Percentiles rank a stretch among this genome's conserved stretches.
phyloP scores from a whole-genome alignment of 1,140 invertebrate species.

The Caerostris extrusa region DNA sequence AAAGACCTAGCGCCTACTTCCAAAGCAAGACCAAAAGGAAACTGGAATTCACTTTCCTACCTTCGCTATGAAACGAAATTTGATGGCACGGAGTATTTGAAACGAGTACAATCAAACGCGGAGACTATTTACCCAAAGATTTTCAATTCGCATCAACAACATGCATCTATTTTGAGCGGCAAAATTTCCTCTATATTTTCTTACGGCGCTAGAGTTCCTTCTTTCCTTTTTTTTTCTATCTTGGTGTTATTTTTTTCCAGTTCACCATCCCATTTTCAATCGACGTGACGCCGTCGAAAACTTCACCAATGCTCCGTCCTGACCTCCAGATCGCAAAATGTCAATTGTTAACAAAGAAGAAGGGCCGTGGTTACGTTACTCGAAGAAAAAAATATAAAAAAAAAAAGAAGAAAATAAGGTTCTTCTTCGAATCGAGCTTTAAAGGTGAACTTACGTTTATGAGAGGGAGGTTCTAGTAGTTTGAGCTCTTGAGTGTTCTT shows the following conservation, averaged over 20 bases:
- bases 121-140: constrained; percentile 60
- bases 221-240: not conserved
- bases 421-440: constrained; percentile 17
- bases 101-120: constrained; percentile 54
- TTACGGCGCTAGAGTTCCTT: not conserved
- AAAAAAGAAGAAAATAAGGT: not conserved
- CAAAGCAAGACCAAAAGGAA: not conserved
- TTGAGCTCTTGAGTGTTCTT: constrained; percentile 11
- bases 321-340: not conserved
- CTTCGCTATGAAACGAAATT: constrained; percentile 62
- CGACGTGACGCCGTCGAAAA: constrained; percentile 40
- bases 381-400: not conserved
- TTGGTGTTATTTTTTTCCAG: not conserved
- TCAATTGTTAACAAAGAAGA: constrained; percentile 63
- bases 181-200: constrained; percentile 1
- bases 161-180: constrained; percentile 63
- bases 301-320: not conserved
- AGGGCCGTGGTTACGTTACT: constrained; percentile 50
- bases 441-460: constrained; percentile 45
- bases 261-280: constrained; percentile 42
- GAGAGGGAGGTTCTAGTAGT: not conserved
- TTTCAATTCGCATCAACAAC: constrained; percentile 54
- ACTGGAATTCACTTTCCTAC: constrained; percentile 38
- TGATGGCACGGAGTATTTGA: constrained; percentile 48
- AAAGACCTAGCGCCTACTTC: constrained; percentile 13